Base-by-base conservation (phyloP, 2,888 invertebrate genomes). In the Drosophila ezoana region DNA sequence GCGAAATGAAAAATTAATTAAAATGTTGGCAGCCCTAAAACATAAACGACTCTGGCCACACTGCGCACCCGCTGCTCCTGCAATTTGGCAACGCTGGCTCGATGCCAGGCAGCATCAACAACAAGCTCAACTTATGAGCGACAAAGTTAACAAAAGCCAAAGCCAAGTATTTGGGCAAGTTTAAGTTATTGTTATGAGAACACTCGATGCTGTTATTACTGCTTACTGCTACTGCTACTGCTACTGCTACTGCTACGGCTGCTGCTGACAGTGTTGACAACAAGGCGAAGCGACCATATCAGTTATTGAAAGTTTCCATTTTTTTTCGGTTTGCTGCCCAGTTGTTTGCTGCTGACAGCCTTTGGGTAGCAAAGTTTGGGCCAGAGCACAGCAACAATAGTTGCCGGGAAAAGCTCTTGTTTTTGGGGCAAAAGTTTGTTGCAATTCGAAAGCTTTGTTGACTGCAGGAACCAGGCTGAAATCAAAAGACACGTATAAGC, bases 151-250 rank as follows among this genome's bases (percentile, higher is more conserved):
- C 71, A 73, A 65, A 67, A 67, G 64, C 74, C 45, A 47, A 37
- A 52, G 60, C 56, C 49, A 68, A 67, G 40, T 51, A 58, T 71
- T 54, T 71, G 64, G 40, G 13, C 65, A 80, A 80, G 75, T 74
- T 76, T 76, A 37, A 51, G 75, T 74, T 75, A 78, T 77, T 81
- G 84, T 81, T 84, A 62, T 84, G 77, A 59, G 71, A 64, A 74
- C 63, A 70, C 60, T 60, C 45, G 51, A 56, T 48, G 58, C 48
- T 45, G 53, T 33, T 28, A 28, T 8, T 28, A 28, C 23, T 20
- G 41, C 16, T 11, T 0, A 23, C 28, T 47, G 59, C 44, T 18
- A 6, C 11, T 47, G 13, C 9, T 18, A 54, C 38, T 53, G 16
- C 33, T 49, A 43, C 20, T 75, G 73, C 47, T 18, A 51, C 41